Percentiles rank a stretch among this genome's conserved stretches.
Evolutionary conservation across 2,797 vertebrate species (phyloP).

Genomic region (Thripadectes ignobilis): DNA sequence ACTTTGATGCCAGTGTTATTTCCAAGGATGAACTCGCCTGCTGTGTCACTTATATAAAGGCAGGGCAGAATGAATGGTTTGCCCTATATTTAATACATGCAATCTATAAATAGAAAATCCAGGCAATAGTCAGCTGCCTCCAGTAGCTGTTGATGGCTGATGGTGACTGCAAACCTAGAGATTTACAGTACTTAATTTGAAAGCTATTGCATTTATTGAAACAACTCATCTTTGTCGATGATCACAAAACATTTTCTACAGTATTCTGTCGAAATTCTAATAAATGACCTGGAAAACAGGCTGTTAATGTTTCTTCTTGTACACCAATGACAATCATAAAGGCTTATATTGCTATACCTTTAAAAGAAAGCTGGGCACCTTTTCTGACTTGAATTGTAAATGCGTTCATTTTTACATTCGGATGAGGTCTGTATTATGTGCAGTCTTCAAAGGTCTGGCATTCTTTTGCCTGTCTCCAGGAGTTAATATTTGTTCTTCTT

Average conservation of each 20-base stretch:
- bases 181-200: background rate
- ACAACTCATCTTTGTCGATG: background rate
- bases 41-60: background rate
- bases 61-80: background rate
- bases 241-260: background rate
- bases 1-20: background rate
- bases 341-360: background rate
- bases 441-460: background rate
- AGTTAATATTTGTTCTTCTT: background rate
- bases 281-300: background rate
- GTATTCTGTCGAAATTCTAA: background rate
- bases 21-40: background rate
- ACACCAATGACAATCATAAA: background rate
- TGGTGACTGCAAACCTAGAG: fast-evolving
- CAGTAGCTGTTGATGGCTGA: background rate
- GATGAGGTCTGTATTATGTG: background rate
- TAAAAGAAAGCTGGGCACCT: background rate
- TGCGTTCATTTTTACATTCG: background rate
- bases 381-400: background rate
- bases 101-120: background rate
- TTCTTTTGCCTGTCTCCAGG: background rate
- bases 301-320: background rate
- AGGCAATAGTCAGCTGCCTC: background rate
- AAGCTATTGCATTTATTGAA: background rate
- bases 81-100: fast-evolving